Evolutionary conservation across 1,140 invertebrate genomes (phyloP).

Genomic region (Melanaphis sacchari): DNA sequence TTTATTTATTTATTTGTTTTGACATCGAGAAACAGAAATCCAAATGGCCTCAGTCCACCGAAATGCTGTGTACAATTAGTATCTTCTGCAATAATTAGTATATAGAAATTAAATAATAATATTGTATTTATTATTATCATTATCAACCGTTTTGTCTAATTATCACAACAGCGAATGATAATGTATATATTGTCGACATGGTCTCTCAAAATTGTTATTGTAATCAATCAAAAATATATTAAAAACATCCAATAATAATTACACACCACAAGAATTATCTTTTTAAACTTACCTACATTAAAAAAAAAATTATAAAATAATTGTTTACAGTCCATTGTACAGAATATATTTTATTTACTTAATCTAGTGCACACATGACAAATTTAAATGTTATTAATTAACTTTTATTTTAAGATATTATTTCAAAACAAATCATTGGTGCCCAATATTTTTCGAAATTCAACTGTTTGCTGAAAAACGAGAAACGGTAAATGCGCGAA

Average conservation of each 20-base stretch:
- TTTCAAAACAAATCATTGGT: neutral
- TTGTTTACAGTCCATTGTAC: no score
- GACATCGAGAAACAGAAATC: constrained; percentile 7
- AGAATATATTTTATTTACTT: no score
- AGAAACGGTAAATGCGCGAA: neutral
- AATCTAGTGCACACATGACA: no score
- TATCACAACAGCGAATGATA: neutral
- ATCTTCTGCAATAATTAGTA: neutral
- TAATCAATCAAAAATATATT: neutral
- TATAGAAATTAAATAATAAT: neutral
- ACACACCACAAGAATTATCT: no score
- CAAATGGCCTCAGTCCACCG: neutral
- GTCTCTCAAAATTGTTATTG: neutral
- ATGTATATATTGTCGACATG: neutral
- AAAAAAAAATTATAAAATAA: no score
- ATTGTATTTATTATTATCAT: neutral
- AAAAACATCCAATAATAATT: neutral
- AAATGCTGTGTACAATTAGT: neutral
- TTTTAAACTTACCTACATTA: no score
- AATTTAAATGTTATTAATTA: no score
- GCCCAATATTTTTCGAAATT: neutral
- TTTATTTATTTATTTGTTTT: constrained; percentile 41
- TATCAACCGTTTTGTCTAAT: neutral
- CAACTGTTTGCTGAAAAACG: neutral
- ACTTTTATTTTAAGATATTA: no score